Conservation (phyloP, 2,113 vertebrate genomes). For the Galbula dea region DNA sequence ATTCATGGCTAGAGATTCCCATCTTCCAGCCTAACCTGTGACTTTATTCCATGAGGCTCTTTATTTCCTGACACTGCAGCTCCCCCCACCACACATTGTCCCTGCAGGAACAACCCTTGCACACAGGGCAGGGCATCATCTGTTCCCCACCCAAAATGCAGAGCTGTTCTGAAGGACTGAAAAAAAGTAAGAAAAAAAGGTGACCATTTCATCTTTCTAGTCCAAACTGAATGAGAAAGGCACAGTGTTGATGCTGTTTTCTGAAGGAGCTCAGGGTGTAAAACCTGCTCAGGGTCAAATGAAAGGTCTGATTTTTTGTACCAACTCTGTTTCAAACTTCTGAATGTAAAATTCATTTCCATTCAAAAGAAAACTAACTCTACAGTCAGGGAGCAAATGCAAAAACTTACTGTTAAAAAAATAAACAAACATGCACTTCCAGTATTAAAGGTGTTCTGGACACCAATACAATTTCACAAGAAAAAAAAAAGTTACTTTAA, state of each 20-base stretch:
- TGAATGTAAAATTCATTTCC: neutral
- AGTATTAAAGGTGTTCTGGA: neutral
- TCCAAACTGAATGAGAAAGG: neutral
- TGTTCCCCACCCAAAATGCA: neutral
- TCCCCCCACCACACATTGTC: accelerated
- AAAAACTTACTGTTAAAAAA: neutral
- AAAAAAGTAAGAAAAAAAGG: neutral
- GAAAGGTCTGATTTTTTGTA: neutral
- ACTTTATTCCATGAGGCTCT: neutral
- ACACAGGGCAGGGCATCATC: too few relatives aligned
- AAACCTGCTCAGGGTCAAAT: neutral
- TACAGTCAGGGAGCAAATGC: neutral
- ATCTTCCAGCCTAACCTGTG: accelerated
- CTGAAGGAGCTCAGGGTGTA: neutral
- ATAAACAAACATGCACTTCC: neutral
- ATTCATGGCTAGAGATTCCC: neutral
- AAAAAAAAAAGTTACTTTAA: neutral
- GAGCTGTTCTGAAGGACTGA: neutral
- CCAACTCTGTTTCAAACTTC: neutral
- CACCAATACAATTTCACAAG: neutral
- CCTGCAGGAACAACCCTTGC: neutral
- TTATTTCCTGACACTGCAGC: neutral
- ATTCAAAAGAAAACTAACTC: neutral
- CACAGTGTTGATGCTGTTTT: neutral
- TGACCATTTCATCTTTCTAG: neutral